Conservation (phyloP, 2,888 invertebrate species). For the Steinernema hermaphroditum region DNA sequence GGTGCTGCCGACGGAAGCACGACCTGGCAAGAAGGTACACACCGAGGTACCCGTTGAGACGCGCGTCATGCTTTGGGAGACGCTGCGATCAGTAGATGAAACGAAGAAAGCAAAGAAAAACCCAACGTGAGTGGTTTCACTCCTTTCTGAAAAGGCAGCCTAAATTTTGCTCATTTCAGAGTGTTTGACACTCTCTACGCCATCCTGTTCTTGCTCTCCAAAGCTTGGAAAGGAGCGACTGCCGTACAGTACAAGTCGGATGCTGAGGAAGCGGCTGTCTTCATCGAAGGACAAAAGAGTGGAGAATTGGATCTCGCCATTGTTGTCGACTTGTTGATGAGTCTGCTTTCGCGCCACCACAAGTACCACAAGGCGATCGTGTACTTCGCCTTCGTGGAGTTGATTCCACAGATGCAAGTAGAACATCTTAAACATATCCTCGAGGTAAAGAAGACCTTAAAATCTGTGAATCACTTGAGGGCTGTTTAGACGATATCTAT, state of each 20-base stretch:
- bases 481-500: neutral
- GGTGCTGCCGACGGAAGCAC: neutral
- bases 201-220: neutral
- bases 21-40: slow-evolving; percentile 8
- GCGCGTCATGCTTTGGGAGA: neutral
- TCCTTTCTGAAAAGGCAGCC: neutral
- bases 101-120: neutral
- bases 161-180: neutral
- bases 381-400: neutral
- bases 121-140: slow-evolving; percentile 5
- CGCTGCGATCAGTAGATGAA: neutral
- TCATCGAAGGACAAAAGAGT: neutral
- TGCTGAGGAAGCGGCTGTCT: slow-evolving; percentile 4
- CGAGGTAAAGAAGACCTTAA: too few species aligned
- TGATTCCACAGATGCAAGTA: slow-evolving; percentile 1
- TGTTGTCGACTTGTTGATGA: slow-evolving; percentile 9
- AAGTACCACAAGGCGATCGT: slow-evolving; percentile 22
- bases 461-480: too few species aligned
- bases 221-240: slow-evolving; percentile 1
- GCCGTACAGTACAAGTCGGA: slow-evolving; percentile 3
- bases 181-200: slow-evolving; percentile 4
- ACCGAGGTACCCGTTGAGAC: neutral
- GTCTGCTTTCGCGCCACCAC: slow-evolving; percentile 3
- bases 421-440: slow-evolving; percentile 6
- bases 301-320: slow-evolving; percentile 11